phyloP scores from a whole-genome alignment of 1,140 invertebrate genomes.

The Schmidtea mediterranea region DNA sequence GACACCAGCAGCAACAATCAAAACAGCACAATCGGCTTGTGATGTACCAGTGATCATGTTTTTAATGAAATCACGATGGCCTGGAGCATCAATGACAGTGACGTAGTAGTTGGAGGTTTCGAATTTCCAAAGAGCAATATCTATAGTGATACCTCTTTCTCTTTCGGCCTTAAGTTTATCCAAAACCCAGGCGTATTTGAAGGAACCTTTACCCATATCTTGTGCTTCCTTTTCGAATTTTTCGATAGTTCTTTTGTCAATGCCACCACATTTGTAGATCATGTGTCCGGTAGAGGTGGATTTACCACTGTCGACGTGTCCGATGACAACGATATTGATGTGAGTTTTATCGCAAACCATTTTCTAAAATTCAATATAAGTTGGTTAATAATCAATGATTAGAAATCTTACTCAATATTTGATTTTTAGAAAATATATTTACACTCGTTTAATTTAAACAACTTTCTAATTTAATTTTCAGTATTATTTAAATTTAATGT shows the following conservation, averaged over 20 bases:
- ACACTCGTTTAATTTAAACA: too few relatives aligned
- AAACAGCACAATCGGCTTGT: slow-evolving; percentile 77
- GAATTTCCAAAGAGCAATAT: too few relatives aligned
- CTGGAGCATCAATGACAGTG: slow-evolving; percentile 94
- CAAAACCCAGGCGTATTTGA: too few relatives aligned
- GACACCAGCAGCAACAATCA: slow-evolving; percentile 73
- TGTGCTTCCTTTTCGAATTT: too few relatives aligned
- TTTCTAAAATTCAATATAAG: too few relatives aligned
- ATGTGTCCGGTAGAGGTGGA: slow-evolving; percentile 63
- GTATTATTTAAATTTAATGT: too few relatives aligned
- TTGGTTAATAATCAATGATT: too few relatives aligned
- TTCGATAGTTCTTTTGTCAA: too few relatives aligned
- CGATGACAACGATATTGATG: slow-evolving; percentile 92
- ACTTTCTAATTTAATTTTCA: too few relatives aligned
- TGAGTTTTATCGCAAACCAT: slow-evolving; percentile 60
- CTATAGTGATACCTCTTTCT: slow-evolving; percentile 95
- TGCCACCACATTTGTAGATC: slow-evolving; percentile 89
- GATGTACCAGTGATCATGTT: slow-evolving; percentile 99
- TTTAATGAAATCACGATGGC: slow-evolving; percentile 98
- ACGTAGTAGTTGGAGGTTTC: slow-evolving; percentile 87
- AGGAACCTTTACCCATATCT: slow-evolving; percentile 53
- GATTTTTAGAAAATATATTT: too few relatives aligned
- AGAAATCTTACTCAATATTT: too few relatives aligned
- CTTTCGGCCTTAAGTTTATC: slow-evolving; percentile 87
- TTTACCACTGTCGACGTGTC: too few relatives aligned